These are phyloP conservation scores for Prenolepis imparis DNA, from an alignment of 2,888 invertebrate genomes.

Conservation along the genomic window DNA sequence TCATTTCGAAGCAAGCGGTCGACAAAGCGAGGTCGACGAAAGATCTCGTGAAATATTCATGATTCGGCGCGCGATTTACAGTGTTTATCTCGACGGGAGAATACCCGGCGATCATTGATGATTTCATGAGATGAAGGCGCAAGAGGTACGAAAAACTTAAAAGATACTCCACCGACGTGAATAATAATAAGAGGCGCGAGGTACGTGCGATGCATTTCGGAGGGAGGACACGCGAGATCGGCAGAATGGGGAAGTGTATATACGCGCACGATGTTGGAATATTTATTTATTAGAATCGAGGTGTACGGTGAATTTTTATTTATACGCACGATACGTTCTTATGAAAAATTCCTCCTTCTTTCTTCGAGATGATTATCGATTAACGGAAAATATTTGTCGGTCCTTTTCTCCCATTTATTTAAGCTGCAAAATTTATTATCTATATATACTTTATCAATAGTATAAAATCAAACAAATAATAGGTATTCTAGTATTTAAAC, in stretches of 20 bases:
- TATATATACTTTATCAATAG: slow-evolving; percentile 45
- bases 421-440: slow-evolving; percentile 53
- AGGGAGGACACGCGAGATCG: slow-evolving; percentile 57
- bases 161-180: slow-evolving; percentile 66
- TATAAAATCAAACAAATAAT: slow-evolving; percentile 49
- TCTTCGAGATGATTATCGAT: background rate
- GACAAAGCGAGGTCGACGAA: background rate
- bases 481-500: background rate
- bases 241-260: slow-evolving; percentile 66
- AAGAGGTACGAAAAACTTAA: slow-evolving; percentile 44
- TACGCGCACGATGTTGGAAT: slow-evolving; percentile 70
- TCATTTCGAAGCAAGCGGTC: background rate
- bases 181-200: slow-evolving; percentile 71
- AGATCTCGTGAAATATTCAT: slow-evolving; percentile 14
- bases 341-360: too few relatives aligned
- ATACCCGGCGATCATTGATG: slow-evolving; percentile 16
- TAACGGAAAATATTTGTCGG: slow-evolving; percentile 45
- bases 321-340: background rate
- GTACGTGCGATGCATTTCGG: slow-evolving; percentile 64
- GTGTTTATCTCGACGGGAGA: background rate
- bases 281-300: slow-evolving; percentile 67
- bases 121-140: slow-evolving; percentile 40
- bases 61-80: background rate
- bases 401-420: slow-evolving; percentile 27
- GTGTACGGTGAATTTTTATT: background rate